These are phyloP conservation scores for Eustalomyia histrio DNA, from an alignment of 2,888 invertebrate genomes.

Conservation along the genomic window DNA sequence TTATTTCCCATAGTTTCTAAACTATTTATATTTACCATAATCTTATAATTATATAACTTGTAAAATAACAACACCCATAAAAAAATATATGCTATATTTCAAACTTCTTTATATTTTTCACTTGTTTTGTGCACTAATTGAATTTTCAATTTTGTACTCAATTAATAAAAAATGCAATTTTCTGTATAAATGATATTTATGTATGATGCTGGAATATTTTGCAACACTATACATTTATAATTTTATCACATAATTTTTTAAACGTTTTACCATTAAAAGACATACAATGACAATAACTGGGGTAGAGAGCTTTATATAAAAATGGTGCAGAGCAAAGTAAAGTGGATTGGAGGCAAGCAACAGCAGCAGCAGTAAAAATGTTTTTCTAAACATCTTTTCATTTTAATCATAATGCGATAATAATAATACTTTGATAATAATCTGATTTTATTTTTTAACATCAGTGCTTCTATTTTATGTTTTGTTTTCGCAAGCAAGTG, in stretches of 20 bases:
- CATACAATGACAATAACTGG: background rate
- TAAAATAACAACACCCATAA: background rate
- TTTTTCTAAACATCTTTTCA: background rate
- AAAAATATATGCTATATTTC: background rate
- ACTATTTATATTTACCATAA: no score
- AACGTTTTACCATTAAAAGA: conserved; percentile 27
- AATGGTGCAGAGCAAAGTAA: background rate
- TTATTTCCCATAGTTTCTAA: no score
- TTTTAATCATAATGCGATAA: conserved; percentile 15
- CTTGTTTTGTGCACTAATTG: conserved; percentile 45
- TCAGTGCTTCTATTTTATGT: conserved; percentile 44
- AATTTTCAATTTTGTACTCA: conserved; percentile 43
- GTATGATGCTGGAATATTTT: conserved; percentile 44
- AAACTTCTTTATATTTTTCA: conserved; percentile 10
- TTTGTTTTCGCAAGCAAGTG: conserved; percentile 38
- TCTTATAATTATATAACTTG: background rate
- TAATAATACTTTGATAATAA: conserved; percentile 62
- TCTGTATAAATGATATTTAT: conserved; percentile 33
- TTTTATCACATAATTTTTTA: conserved; percentile 44
- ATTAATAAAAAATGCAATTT: conserved; percentile 59
- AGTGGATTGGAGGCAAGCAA: conserved; percentile 2
- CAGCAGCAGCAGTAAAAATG: background rate
- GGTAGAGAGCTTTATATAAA: background rate
- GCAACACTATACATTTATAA: conserved; percentile 46
- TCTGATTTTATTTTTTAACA: conserved; percentile 58